A percentile compares a stretch with the other conserved stretches of the same genome.
These are phyloP conservation scores for Conus betulinus DNA, from an alignment of 1,140 invertebrate species.

Conservation along the genomic window DNA sequence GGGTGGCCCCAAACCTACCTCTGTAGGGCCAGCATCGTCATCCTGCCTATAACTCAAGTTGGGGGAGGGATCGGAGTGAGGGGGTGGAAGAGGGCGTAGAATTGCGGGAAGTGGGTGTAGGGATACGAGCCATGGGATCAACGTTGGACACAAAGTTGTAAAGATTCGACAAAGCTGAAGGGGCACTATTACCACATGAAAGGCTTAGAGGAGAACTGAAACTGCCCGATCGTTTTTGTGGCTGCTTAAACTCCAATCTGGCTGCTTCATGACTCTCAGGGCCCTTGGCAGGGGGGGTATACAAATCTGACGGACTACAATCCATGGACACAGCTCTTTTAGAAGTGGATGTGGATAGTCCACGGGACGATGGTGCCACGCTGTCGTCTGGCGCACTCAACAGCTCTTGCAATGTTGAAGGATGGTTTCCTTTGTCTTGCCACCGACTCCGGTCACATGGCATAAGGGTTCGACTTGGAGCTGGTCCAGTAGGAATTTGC, in stretches of 20 bases:
- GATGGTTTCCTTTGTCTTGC: not conserved
- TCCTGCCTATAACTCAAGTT: not conserved
- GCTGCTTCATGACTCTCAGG: not conserved
- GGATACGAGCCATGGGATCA: constrained; percentile 16
- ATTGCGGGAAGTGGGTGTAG: constrained; percentile 25
- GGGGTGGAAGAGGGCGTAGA: constrained; percentile 30
- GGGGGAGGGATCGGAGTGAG: constrained; percentile 21
- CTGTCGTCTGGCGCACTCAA: not conserved
- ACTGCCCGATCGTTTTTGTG: constrained; percentile 23
- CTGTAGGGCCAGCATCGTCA: not conserved
- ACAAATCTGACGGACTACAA: not conserved
- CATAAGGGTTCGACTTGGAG: not conserved
- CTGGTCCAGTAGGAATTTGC: not conserved
- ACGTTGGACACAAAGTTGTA: constrained; percentile 44
- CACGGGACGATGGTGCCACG: no score
- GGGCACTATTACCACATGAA: not conserved
- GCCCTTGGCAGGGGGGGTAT: not conserved
- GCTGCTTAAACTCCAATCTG: constrained; percentile 14
- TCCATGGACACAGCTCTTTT: constrained; percentile 26
- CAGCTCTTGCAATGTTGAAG: constrained; percentile 25
- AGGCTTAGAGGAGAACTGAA: not conserved
- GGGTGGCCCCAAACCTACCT: not conserved
- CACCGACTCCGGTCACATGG: not conserved
- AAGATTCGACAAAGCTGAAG: constrained; percentile 39
- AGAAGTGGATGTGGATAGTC: not conserved